Percentiles rank a stretch among this genome's conserved stretches.
phyloP scores from a whole-genome alignment of 2,888 invertebrate genomes.

The Dorcus parallelipipedus region DNA sequence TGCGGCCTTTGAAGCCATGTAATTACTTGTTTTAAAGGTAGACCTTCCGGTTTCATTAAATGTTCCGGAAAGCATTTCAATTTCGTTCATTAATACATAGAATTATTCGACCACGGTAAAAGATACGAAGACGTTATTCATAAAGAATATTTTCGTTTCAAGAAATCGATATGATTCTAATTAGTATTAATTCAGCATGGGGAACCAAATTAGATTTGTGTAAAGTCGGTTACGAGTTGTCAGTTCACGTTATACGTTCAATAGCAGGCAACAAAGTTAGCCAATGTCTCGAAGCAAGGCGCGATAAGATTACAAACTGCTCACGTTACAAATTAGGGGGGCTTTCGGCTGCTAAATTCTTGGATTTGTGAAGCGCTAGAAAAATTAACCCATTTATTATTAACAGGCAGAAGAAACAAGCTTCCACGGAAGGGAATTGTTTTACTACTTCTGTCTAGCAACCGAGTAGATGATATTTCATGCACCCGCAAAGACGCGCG shows the following conservation, averaged over 20 bases:
- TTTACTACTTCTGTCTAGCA: constrained; percentile 37
- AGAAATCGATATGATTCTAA: too few relatives aligned
- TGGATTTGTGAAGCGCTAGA: constrained; percentile 23
- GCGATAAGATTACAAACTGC: constrained; percentile 40
- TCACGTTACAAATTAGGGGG: constrained; percentile 45
- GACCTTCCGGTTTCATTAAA: too few relatives aligned
- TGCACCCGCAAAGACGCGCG: constrained; percentile 30
- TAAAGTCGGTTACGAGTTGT: constrained; percentile 32
- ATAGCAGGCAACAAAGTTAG: constrained; percentile 18
- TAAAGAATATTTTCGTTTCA: too few relatives aligned
- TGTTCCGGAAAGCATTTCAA: too few relatives aligned
- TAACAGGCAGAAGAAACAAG: constrained; percentile 23
- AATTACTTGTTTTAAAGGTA: too few relatives aligned
- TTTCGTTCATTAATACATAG: too few relatives aligned
- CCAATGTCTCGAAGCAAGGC: constrained; percentile 18
- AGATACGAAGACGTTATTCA: too few relatives aligned
- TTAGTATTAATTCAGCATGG: too few relatives aligned
- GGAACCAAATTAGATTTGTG: constrained; percentile 34
- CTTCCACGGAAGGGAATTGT: constrained; percentile 38
- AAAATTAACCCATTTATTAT: constrained; percentile 34
- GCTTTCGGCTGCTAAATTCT: constrained; percentile 6
- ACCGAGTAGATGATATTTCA: constrained; percentile 36
- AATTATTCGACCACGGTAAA: too few relatives aligned
- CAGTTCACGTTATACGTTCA: constrained; percentile 27
- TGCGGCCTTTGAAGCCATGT: too few relatives aligned